Percentiles rank a stretch among this genome's conserved stretches.
Evolutionary conservation across 2,113 vertebrate species (phyloP).

Genomic region (Physeter macrocephalus): DNA sequence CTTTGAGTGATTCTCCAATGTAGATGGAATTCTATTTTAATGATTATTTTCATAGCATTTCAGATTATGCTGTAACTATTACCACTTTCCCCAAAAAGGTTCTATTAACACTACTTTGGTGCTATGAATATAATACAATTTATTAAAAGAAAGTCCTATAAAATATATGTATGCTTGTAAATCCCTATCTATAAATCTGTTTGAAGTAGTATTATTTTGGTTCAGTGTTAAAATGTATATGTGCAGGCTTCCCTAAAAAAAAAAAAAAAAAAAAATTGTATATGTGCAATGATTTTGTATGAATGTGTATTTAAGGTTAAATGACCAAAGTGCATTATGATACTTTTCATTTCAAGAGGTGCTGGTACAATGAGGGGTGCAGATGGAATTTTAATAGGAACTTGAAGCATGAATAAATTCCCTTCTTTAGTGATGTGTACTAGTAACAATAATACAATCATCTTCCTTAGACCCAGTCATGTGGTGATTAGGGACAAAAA

Average conservation of each 20-base stretch:
- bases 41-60: background rate
- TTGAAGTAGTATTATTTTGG: background rate
- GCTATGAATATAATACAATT: background rate
- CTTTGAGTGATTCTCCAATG: background rate
- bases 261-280: too few relatives aligned
- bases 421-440: background rate
- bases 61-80: background rate
- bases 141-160: background rate
- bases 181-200: background rate
- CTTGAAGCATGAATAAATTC: background rate
- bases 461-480: background rate
- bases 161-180: background rate
- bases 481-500: background rate
- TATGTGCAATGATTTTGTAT: background rate
- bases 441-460: background rate
- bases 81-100: background rate
- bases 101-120: background rate
- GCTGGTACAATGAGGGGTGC: background rate
- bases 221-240: background rate
- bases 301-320: background rate
- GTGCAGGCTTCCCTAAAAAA: too few relatives aligned
- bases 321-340: background rate
- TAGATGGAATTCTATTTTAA: conserved; percentile 1
- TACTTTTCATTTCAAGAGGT: background rate
- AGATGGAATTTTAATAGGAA: background rate